Base-by-base conservation (phyloP, 2,113 vertebrate genomes). In the Aegithalos caudatus region DNA sequence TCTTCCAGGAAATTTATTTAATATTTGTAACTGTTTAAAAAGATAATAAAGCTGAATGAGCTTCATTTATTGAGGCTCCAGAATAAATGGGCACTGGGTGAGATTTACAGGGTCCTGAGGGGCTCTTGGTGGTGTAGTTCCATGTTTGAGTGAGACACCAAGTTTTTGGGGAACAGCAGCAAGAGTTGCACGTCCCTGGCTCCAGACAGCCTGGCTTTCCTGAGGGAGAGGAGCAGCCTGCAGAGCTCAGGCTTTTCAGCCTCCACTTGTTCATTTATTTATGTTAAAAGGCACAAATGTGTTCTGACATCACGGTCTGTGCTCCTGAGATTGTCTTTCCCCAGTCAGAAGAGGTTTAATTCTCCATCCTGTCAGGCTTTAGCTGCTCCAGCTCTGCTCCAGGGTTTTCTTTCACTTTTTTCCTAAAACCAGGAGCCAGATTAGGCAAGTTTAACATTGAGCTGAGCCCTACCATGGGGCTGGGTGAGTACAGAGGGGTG, bases 181-280 rank as follows among this genome's bases (percentile, higher is more conserved):
- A 8, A 2, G 45, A 53, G 25, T 64, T 90, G 14, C 54, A 3
- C 0, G 0, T 67, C 35, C 42, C 73, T 35, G 42, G 44, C 78
- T 88, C 51, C 44, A n/a, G 4, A 10, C 47, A 82, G 71, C 31
- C 83, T 74, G 77, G 19, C 20, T 90, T 54, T 88, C 89, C 79
- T 29, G 54, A 73, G 64, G 86, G 86, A 81, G 61, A 50, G 40
- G 73, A 90, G 74, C 23, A 77, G 58, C 66, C 86, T 82, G 56
- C 85, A 29, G 54, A 77, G 66, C 61, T 85, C 70, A 38, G 94
- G 24, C 82, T 86, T 44, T 60, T 27, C 94, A 93, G 82, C 76
- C 80, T 35, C 54, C 1, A 3, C 91, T 73, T 66, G 76, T 70
- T 96, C 31, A 73, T 92, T 90, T 94, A 88, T 97, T 94, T 33